Evolutionary conservation across 2,797 vertebrate genomes (phyloP).

Genomic region (Carcharodon carcharias): DNA sequence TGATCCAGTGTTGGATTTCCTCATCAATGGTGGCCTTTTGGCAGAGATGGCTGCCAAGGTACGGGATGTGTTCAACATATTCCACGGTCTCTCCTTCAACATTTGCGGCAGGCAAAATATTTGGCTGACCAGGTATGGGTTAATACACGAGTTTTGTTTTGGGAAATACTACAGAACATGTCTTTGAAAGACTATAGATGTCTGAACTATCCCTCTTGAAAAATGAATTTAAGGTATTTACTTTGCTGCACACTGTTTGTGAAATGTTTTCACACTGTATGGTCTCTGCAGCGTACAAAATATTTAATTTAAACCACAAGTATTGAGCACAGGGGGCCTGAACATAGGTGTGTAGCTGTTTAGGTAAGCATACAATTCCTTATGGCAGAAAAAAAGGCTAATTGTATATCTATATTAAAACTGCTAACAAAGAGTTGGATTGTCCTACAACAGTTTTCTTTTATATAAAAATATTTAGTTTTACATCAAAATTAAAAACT

Average conservation of each 20-base stretch:
- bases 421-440: no score
- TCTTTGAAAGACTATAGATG: not conserved
- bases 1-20: no score
- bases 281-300: not conserved
- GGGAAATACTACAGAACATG: not conserved
- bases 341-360: not conserved
- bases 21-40: no score
- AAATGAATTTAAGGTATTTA: not conserved
- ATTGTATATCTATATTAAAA: not conserved
- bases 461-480: not conserved
- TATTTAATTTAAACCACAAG: not conserved
- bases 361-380: not conserved
- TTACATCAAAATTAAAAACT: not conserved
- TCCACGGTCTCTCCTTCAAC: no score
- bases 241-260: not conserved
- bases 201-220: not conserved
- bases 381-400: no score
- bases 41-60: no score
- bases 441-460: no score
- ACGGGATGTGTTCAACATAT: no score
- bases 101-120: no score
- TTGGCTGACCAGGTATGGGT: no score
- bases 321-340: not conserved
- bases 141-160: no score
- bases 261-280: not conserved